These are phyloP conservation scores for Tapirus indicus DNA, from an alignment of 2,797 vertebrate genomes.

Conservation along the genomic window DNA sequence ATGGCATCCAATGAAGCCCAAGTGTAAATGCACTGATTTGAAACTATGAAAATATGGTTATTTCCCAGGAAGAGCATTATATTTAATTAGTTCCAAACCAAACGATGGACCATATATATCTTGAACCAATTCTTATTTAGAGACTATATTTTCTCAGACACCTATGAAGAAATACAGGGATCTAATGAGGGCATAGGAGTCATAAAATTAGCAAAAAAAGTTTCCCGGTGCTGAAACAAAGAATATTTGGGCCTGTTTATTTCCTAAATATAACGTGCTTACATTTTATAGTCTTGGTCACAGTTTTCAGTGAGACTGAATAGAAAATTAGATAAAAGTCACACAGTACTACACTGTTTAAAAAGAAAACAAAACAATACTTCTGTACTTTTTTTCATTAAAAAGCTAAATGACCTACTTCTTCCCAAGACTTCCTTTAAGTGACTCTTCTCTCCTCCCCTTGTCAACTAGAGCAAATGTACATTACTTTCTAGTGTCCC, in stretches of 20 bases:
- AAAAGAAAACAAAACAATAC: not conserved
- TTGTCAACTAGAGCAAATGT: not conserved
- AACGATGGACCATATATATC: not conserved
- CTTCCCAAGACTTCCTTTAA: slow-evolving; percentile 12
- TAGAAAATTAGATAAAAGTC: slow-evolving; percentile 58
- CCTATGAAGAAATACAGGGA: slow-evolving; percentile 16
- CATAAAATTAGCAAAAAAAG: not conserved
- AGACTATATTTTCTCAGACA: slow-evolving; percentile 3
- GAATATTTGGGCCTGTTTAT: not conserved
- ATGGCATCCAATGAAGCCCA: not conserved
- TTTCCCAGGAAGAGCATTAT: not conserved
- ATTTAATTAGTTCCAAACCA: slow-evolving; percentile 45
- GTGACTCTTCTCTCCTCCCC: not conserved
- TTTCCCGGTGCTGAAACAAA: not conserved
- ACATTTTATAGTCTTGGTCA: not conserved
- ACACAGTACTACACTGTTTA: not conserved
- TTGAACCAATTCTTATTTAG: slow-evolving; percentile 11
- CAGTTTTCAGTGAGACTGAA: slow-evolving; percentile 43
- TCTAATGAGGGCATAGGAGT: not conserved
- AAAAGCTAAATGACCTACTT: not conserved
- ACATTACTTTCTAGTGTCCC: not conserved
- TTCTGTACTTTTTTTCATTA: not conserved
- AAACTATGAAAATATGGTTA: slow-evolving; percentile 50
- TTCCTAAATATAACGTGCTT: slow-evolving; percentile 41
- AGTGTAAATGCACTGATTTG: slow-evolving; percentile 25